Conservation (phyloP, 2,888 invertebrate genomes). For the Drosophila prostipennis region DNA sequence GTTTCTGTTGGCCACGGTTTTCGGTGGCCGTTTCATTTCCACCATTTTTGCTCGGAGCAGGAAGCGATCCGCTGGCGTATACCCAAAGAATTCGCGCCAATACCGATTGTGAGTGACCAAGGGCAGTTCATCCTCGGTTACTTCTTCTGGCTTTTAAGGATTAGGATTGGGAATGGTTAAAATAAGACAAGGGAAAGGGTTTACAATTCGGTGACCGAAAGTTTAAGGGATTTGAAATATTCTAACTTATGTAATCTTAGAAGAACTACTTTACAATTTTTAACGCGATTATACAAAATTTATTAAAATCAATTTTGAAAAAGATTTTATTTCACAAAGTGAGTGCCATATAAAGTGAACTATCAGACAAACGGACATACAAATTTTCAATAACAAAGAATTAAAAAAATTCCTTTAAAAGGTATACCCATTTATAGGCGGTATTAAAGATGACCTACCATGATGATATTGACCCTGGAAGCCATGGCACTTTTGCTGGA, state of each 20-base stretch:
- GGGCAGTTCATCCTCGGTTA: constrained; percentile 44
- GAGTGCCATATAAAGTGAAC: background rate
- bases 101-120: constrained; percentile 65
- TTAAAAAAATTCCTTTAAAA: background rate
- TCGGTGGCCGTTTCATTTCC: constrained; percentile 88
- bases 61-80: constrained; percentile 87
- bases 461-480: constrained; percentile 25
- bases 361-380: background rate
- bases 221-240: background rate
- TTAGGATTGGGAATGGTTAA: background rate
- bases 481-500: constrained; percentile 31
- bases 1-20: constrained; percentile 86
- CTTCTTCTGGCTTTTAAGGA: constrained; percentile 34
- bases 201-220: background rate
- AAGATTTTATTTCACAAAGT: background rate
- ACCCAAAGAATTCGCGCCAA: constrained; percentile 78
- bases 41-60: constrained; percentile 88
- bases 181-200: background rate
- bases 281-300: too few relatives aligned
- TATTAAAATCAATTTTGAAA: background rate
- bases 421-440: background rate
- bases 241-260: too few relatives aligned
- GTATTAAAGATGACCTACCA: constrained; percentile 49
- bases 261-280: too few relatives aligned
- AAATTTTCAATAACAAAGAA: too few relatives aligned